Evolutionary conservation across 2,888 invertebrate genomes (phyloP).

Genomic region (Trilocha varians): DNA sequence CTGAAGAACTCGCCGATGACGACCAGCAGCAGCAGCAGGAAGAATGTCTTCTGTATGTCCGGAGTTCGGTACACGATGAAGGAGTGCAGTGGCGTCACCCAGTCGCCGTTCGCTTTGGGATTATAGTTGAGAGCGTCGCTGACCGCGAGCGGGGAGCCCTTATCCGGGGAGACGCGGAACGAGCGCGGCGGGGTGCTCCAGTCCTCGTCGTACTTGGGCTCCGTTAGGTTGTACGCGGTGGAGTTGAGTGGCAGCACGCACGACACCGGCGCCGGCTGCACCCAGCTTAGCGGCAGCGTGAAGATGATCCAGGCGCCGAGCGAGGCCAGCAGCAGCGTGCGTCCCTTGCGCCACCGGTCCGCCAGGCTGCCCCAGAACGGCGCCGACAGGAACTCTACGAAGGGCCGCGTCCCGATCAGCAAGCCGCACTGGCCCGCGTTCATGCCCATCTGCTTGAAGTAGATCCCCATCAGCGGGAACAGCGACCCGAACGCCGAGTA

Average conservation of each 20-base stretch:
- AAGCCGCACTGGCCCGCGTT: slow-evolving; percentile 96
- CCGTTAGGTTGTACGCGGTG: slow-evolving; percentile 76
- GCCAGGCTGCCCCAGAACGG: slow-evolving; percentile 99
- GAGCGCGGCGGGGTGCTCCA: slow-evolving; percentile 28
- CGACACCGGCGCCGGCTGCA: slow-evolving; percentile 93
- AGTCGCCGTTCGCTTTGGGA: slow-evolving; percentile 77
- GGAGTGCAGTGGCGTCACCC: slow-evolving; percentile 93
- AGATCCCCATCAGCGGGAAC: slow-evolving; percentile 98
- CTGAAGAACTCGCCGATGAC: slow-evolving; percentile 98
- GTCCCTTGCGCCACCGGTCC: slow-evolving; percentile 90
- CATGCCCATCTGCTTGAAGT: slow-evolving; percentile 99
- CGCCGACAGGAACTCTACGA: slow-evolving; percentile 96
- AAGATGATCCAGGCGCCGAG: slow-evolving; percentile 97
- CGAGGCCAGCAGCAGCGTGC: slow-evolving; percentile 89
- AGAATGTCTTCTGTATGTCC: slow-evolving; percentile 97
- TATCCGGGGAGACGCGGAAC: slow-evolving; percentile 41
- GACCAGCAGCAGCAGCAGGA: slow-evolving; percentile 91
- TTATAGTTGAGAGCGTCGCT: slow-evolving; percentile 84
- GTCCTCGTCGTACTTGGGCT: slow-evolving; percentile 69
- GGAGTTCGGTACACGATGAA: slow-evolving; percentile 91
- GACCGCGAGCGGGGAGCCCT: slow-evolving; percentile 81
- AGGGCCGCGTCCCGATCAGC: slow-evolving; percentile 95
- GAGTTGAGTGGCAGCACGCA: slow-evolving; percentile 77
- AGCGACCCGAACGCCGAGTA: slow-evolving; percentile 99
- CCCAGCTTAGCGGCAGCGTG: slow-evolving; percentile 95